Evolutionary conservation across 2,888 invertebrate genomes (phyloP), one percentile per base, ranked within the genome.

Genomic region (Netelia melanura): DNA sequence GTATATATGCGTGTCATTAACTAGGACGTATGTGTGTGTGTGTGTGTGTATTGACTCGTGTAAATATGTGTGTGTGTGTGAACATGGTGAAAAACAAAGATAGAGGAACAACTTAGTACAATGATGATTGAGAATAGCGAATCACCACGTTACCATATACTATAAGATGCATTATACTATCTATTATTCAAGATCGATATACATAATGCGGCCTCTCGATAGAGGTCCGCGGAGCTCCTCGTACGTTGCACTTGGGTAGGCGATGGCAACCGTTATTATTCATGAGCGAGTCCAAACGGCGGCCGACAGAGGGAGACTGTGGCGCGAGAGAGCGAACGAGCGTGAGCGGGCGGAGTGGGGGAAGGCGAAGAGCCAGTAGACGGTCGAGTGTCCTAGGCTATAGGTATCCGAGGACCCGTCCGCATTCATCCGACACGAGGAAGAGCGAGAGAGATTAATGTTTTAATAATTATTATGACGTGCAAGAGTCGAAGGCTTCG

Each of bases 391-490:
- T 68, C 48, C 62, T 75, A 38, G 30, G 21, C 9, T 56, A 54
- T 30, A 64, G 77, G 79, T 38, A 38, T 58, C 78, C 70, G 58
- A 38, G 52, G 75, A 54, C 25, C 30, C 44, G 25, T 44, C 44
- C 52, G 68, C 68, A 79, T 86, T 84, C 80, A 38, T 38, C 38
- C 38, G 38, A 38, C 38, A 38, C 38, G 38, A 6, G 38, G 38
- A 38, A 38, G 38, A 81, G 80, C 83, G 81, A 52, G 81, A 89
- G 89, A 89, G 89, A 92, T 91, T 90, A 89, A 90, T 88, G 91
- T 90, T 89, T 91, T 90, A 90, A 90, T 91, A 91, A 91, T 91
- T 90, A 91, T 91, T 90, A 90, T 91, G 92, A 91, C 92, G 90
- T 88, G 74, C 21, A 71, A 70, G 70, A 70, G 70, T 70, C 54